Evolutionary conservation across 2,113 vertebrate species (phyloP).

Genomic region (Ellobius talpinus): DNA sequence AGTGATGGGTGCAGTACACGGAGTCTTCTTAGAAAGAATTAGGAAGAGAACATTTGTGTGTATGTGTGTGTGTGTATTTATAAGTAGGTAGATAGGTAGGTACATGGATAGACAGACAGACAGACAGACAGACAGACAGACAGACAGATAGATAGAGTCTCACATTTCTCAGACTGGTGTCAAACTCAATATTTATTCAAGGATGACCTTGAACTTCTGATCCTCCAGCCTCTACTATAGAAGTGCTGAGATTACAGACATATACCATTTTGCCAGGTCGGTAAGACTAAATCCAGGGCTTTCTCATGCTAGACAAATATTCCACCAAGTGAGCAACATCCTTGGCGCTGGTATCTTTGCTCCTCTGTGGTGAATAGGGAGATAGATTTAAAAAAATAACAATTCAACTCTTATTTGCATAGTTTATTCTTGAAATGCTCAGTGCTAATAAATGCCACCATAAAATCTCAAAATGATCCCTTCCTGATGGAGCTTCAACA

Average conservation of each 20-base stretch:
- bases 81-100: neutral
- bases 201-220: neutral
- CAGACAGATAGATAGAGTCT: neutral
- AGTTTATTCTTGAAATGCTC: slow-evolving; percentile 61
- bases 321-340: neutral
- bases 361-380: neutral
- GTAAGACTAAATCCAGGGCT: neutral
- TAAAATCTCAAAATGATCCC: slow-evolving; percentile 53
- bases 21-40: slow-evolving; percentile 76
- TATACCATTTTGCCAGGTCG: too few species aligned
- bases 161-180: neutral
- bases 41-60: slow-evolving; percentile 12
- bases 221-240: neutral
- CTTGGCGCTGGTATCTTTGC: neutral
- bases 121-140: neutral
- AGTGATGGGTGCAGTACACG: slow-evolving; percentile 63
- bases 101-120: neutral
- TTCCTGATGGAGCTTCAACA: slow-evolving; percentile 64
- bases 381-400: neutral
- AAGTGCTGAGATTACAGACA: neutral
- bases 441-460: slow-evolving; percentile 67
- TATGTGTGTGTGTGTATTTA: neutral
- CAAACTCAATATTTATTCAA: neutral
- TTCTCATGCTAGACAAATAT: neutral
- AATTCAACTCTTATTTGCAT: slow-evolving; percentile 29